A percentile compares a stretch with the other conserved stretches of the same genome.
phyloP scores from a whole-genome alignment of 2,797 vertebrate genomes.

The Denticeps clupeoides region DNA sequence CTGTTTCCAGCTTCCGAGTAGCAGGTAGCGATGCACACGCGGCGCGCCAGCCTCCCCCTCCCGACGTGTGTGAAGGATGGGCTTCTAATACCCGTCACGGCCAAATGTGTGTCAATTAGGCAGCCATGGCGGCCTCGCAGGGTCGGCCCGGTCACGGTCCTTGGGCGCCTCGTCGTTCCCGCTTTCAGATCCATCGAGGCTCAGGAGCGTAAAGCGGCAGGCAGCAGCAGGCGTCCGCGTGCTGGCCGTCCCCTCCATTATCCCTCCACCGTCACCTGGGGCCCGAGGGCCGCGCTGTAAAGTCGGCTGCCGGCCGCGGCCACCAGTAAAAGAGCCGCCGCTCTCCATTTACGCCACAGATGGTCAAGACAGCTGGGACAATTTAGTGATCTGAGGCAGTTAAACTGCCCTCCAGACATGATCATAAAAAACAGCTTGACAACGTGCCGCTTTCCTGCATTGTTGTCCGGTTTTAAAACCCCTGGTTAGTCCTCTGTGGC shows the following conservation, averaged over 20 bases:
- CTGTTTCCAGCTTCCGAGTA: too few relatives aligned
- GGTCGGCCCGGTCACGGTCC: slow-evolving; percentile 41
- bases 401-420: slow-evolving; percentile 63
- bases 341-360: slow-evolving; percentile 61
- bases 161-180: slow-evolving; percentile 41
- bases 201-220: slow-evolving; percentile 38
- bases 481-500: slow-evolving; percentile 31
- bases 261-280: slow-evolving; percentile 53
- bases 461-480: slow-evolving; percentile 41
- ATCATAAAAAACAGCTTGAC: slow-evolving; percentile 59
- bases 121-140: too few relatives aligned
- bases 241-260: slow-evolving; percentile 61
- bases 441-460: slow-evolving; percentile 43
- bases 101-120: too few relatives aligned
- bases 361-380: slow-evolving; percentile 74
- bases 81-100: too few relatives aligned
- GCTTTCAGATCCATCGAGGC: slow-evolving; percentile 40
- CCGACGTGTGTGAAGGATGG: too few relatives aligned
- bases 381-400: slow-evolving; percentile 65
- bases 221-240: slow-evolving; percentile 52
- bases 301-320: slow-evolving; percentile 62
- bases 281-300: slow-evolving; percentile 49
- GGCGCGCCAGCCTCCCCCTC: too few relatives aligned
- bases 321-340: slow-evolving; percentile 62
- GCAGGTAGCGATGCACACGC: too few relatives aligned